Evolutionary conservation across 1,140 invertebrate species (phyloP), one percentile per base, ranked within the genome.

Genomic region (Macrotrachela quadricornifera): DNA sequence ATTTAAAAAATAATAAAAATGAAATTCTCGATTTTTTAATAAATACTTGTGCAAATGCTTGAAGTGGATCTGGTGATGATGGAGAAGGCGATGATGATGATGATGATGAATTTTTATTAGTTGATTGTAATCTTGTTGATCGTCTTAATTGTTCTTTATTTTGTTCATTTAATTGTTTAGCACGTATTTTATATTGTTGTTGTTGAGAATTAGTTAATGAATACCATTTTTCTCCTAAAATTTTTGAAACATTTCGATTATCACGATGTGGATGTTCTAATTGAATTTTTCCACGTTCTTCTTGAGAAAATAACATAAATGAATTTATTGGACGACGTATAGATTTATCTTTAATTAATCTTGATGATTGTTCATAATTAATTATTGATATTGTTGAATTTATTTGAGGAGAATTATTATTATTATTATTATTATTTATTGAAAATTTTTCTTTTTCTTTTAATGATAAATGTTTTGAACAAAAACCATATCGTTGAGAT

Each of bases 291-390:
- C 85, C 81, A 17, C 92, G 77, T 72, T 97, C 90, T 17, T 87
- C 77, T 72, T 96, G 96, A 30, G 87, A 94, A 70, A 97, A 97
- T 62, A 97, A 95, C 90, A 97, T 97, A 72, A 97, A 97, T 39
- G 91, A 90, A 76, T 96, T 96, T 90, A 96, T 96, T 10, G 91
- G 91, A 49, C 91, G 75, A 15, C 90, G 76, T 58, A 96, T 91
- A 61, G 85, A 77, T 56, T 72, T 67, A 46, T 64, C 64, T 36
- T 80, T 78, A n/a, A n/a, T n/a, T n/a, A n/a, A n/a, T n/a, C n/a
- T n/a, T 63, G 82, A 83, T 59, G 75, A 10, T 30, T 13, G 17
- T 4, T 15, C 10, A 16, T 21, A 36, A 17, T 13, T 43, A 16
- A 30, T 37, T 40, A 45, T 37, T n/a, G 6, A 41, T 21, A 12